Conservation (phyloP, 2,888 invertebrate species). For the Drosophila aldrichi region DNA sequence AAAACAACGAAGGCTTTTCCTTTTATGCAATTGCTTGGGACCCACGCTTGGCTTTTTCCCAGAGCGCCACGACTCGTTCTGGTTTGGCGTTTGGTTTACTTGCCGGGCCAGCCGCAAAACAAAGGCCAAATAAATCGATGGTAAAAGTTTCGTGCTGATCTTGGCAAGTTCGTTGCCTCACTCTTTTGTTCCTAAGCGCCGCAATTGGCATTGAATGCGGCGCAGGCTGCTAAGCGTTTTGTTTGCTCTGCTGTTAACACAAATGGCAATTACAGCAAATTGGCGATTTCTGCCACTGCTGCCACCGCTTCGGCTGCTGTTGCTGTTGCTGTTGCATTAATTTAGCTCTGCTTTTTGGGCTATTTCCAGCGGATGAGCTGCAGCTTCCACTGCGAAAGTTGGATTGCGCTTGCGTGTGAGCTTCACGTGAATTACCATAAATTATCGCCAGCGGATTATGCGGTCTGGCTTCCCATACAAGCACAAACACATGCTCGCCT, state of each 20-base stretch:
- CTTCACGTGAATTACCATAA: conserved; percentile 66
- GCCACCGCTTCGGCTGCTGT: conserved; percentile 14
- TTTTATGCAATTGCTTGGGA: conserved; percentile 70
- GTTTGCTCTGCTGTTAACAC: conserved; percentile 75
- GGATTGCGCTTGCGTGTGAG: conserved; percentile 64
- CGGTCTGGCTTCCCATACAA: conserved; percentile 37
- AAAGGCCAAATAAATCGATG: conserved; percentile 60
- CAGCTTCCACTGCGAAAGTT: conserved; percentile 56
- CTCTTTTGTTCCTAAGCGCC: conserved; percentile 48
- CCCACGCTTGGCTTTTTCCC: conserved; percentile 54
- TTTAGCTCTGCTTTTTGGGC: conserved; percentile 50
- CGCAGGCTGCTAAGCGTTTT: conserved; percentile 61
- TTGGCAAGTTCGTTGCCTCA: conserved; percentile 55
- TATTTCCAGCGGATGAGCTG: conserved; percentile 57
- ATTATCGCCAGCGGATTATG: conserved; percentile 74
- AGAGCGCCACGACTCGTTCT: conserved; percentile 46
- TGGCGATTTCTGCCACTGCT: conserved; percentile 47
- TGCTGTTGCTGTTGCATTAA: conserved; percentile 23
- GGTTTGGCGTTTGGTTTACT: conserved; percentile 22
- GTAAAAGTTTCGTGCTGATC: conserved; percentile 67
- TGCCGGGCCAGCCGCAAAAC: conserved; percentile 21
- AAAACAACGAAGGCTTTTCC: conserved; percentile 48
- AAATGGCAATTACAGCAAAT: conserved; percentile 75
- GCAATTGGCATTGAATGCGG: conserved; percentile 56
- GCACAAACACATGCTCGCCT: conserved; percentile 12